Percentiles rank a stretch among this genome's conserved stretches.
Conservation (phyloP, 2,797 vertebrate species). For the Carduelis carduelis region DNA sequence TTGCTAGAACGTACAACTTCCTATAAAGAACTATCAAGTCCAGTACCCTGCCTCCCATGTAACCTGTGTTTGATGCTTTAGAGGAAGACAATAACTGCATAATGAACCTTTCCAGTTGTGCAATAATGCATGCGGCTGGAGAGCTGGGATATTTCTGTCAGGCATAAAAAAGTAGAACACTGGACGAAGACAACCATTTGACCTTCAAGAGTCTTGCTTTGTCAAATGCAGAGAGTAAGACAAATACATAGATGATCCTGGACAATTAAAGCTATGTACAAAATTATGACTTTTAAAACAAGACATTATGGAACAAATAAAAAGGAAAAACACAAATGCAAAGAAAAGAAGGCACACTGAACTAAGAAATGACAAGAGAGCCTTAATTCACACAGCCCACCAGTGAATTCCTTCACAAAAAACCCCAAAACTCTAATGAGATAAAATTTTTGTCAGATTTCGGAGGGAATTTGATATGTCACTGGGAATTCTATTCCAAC, state of each 20-base stretch:
- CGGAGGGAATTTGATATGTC: conserved; percentile 30
- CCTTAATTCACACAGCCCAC: conserved; percentile 45
- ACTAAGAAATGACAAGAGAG: conserved; percentile 27
- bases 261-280: conserved; percentile 73
- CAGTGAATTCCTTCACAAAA: conserved; percentile 64
- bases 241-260: conserved; percentile 54
- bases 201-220: conserved; percentile 69
- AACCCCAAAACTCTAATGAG: not conserved
- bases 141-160: conserved; percentile 56
- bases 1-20: conserved; percentile 47
- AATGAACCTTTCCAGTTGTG: conserved; percentile 65
- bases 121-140: conserved; percentile 53
- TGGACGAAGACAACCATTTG: conserved; percentile 70
- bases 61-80: conserved; percentile 42
- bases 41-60: conserved; percentile 54
- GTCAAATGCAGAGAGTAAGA: conserved; percentile 68
- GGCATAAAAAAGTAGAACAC: conserved; percentile 65
- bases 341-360: conserved; percentile 49
- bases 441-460: conserved; percentile 30
- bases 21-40: conserved; percentile 10
- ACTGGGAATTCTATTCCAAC: conserved; percentile 40
- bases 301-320: conserved; percentile 46
- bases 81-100: conserved; percentile 61
- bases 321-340: conserved; percentile 43
- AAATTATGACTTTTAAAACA: conserved; percentile 58